These are phyloP conservation scores for Matsumurasca onukii DNA, from an alignment of 1,140 invertebrate genomes.

Conservation along the genomic window DNA sequence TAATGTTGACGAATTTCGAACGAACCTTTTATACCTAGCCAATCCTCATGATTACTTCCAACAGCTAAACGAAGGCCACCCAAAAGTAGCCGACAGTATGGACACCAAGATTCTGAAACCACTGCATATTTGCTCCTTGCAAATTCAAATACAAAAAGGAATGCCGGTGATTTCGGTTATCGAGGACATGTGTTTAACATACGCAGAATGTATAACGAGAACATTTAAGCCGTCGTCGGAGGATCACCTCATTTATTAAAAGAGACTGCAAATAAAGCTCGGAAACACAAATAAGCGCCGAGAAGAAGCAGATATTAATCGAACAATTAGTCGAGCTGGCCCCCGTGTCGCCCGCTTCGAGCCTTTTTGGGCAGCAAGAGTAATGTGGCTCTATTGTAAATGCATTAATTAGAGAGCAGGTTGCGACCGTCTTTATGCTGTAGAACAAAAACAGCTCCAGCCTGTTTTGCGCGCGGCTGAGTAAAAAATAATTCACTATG, in stretches of 20 bases:
- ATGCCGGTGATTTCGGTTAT: slow-evolving; percentile 3
- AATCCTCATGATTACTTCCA: too few species aligned
- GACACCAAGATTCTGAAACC: too few species aligned
- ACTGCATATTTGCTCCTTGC: background rate
- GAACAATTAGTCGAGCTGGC: slow-evolving; percentile 10
- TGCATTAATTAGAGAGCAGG: slow-evolving; percentile 17
- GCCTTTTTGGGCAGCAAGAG: slow-evolving; percentile 18
- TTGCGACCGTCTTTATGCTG: background rate
- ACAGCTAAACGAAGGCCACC: too few species aligned
- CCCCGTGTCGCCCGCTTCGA: background rate
- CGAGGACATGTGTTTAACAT: background rate
- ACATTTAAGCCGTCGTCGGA: background rate
- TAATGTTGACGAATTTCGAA: too few species aligned
- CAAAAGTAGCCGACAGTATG: too few species aligned
- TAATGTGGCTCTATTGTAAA: slow-evolving; percentile 22
- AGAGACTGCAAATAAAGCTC: slow-evolving; percentile 5
- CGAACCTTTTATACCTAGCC: too few species aligned
- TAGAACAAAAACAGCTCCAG: background rate
- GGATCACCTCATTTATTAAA: slow-evolving; percentile 20
- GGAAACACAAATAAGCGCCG: slow-evolving; percentile 15
- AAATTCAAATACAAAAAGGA: background rate
- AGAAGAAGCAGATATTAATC: slow-evolving; percentile 22
- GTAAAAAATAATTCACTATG: slow-evolving; percentile 23
- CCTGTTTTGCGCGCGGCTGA: background rate
- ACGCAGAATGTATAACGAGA: slow-evolving; percentile 16